Base-by-base conservation (phyloP, 2,113 vertebrate genomes). In the Crocuta crocuta region DNA sequence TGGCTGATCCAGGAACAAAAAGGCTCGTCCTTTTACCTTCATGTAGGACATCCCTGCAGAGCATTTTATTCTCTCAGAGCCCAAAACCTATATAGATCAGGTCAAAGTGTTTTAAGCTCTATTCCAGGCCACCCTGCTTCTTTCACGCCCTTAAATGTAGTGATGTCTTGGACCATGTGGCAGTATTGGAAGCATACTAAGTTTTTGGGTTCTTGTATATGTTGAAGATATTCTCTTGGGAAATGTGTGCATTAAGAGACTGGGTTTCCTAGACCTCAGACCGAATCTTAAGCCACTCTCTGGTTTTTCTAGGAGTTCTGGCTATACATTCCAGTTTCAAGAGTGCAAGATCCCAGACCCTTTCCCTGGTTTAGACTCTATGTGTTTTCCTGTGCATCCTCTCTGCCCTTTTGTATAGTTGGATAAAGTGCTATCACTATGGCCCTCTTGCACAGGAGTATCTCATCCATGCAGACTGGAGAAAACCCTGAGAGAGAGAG, bases 151-250 rank as follows among this genome's bases (percentile, higher is more conserved):
- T 61, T 45, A 10, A 23, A 43, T 11, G 48, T 61, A 17, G 11
- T 2, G 1, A 26, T 61, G 63, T 10, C 39, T 95, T 83, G 43
- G 55, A 10, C 35, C n/a, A 58, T 16, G 71, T 24, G 21, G 55
- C 7, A 35, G 5, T 23, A 39, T 15, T 31, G 26, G 31, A 24
- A 19, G 10, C 48, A 17, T 8, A 31, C 13, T 28, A 78, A 28
- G 4, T 33, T 3, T 0, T 0, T 9, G 3, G 6, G 19, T 76
- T 55, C 15, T 28, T 9, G 5, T 35, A 9, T 35, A 19, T 66
- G 81, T 71, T 66, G 78, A 61, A 68, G 28, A 45, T 3, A 9
- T 53, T 83, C 35, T 83, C 3, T 10, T 26, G 68, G 55, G 78
- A 80, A 63, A 61, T 28, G 33, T 66, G 5, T 33, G 10, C 28